Conservation (phyloP, 2,888 invertebrate species). For the Bugula neritina region DNA sequence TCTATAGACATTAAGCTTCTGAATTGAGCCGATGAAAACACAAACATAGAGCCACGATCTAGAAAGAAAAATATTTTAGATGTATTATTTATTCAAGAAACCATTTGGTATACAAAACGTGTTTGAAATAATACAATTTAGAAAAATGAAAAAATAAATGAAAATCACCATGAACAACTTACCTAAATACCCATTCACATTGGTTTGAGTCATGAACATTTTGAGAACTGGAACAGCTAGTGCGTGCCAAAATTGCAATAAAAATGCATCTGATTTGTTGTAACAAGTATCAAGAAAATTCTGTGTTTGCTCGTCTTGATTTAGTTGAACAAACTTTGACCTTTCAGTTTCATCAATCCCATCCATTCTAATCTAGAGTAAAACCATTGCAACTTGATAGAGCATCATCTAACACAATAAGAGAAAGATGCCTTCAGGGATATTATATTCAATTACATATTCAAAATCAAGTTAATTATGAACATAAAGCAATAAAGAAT, state of each 20-base stretch:
- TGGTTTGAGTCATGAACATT: constrained; percentile 87
- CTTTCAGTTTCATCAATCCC: neutral
- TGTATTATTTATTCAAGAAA: too few species aligned
- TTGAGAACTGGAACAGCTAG: constrained; percentile 76
- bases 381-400: neutral
- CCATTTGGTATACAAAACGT: too few species aligned
- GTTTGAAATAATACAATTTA: too few species aligned
- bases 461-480: too few species aligned
- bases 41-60: constrained; percentile 92
- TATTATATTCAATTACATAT: too few species aligned
- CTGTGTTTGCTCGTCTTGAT: constrained; percentile 67
- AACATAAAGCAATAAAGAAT: too few species aligned
- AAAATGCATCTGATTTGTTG: constrained; percentile 76
- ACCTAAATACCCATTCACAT: constrained; percentile 79
- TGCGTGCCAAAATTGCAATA: constrained; percentile 84
- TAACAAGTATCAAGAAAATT: constrained; percentile 68
- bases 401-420: too few species aligned
- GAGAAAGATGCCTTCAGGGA: too few species aligned
- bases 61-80: constrained; percentile 54
- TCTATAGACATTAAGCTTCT: constrained; percentile 57
- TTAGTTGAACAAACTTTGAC: constrained; percentile 38
- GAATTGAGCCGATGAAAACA: constrained; percentile 78
- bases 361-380: neutral
- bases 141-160: constrained; percentile 19
- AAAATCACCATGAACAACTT: neutral